Conservation (phyloP, 2,797 vertebrate species). For the Molossus molossus region DNA sequence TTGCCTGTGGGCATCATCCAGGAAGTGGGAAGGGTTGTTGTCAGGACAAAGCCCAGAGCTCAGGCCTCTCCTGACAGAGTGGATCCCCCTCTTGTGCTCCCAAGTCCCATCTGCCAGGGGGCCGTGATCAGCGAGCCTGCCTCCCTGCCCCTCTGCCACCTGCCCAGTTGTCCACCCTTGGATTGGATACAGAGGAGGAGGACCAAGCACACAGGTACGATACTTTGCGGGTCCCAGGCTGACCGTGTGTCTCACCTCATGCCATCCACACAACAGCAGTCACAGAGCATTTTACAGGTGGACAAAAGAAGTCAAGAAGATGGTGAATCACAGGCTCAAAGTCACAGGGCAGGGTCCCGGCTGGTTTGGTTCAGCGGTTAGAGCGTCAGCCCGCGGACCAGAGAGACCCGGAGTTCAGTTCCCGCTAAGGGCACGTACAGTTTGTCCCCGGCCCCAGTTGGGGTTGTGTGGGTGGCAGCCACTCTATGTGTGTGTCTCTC, state of each 20-base stretch:
- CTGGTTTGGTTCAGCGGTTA: too few relatives aligned
- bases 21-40: background rate
- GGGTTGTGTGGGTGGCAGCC: too few relatives aligned
- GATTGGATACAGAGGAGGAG: background rate
- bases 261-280: too few relatives aligned
- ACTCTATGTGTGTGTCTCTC: too few relatives aligned
- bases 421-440: too few relatives aligned
- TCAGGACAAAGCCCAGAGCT: background rate
- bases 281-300: background rate
- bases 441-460: too few relatives aligned
- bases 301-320: background rate
- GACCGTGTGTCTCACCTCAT: background rate
- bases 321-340: background rate
- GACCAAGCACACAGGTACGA: accelerated
- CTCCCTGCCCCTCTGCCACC: background rate
- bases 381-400: too few relatives aligned
- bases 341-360: background rate
- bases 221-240: background rate
- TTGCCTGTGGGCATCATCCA: background rate
- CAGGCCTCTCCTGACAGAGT: background rate
- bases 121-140: accelerated
- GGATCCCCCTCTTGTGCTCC: background rate
- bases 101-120: background rate
- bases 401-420: too few relatives aligned
- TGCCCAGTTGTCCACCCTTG: background rate